Evolutionary conservation across 2,888 invertebrate species (phyloP), one percentile per base, ranked within the genome.

Genomic region (Leucania comma): DNA sequence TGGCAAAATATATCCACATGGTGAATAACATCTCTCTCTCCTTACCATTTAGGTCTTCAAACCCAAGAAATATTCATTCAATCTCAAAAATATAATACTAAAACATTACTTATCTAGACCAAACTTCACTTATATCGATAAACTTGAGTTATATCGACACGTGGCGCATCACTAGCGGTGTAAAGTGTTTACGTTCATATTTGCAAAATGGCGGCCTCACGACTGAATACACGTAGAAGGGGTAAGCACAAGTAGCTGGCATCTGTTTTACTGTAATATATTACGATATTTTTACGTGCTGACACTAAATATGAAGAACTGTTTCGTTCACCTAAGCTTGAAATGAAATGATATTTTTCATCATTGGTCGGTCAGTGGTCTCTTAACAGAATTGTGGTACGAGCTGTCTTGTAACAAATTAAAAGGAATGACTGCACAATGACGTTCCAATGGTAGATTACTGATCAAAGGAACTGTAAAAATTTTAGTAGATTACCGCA

Each of bases 121-220:
- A 58, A 8, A 32, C 48, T 22, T 14, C 51, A 77, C 14, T 42
- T 64, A 50, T 66, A 78, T 77, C 72, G 78, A 78, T 46, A 50
- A 5, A 70, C 54, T n/a, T 4, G 29, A n/a, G 14, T 50, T 32
- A 74, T 53, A 66, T 71, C 71, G 51, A 66, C 63, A 68, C 38
- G 26, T 48, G 69, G 57, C 54, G 8, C 87, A 77, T 59, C 86
- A 80, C 87, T 86, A 82, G 68, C 46, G 58, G 57, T 75, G 80
- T 85, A 87, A 84, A 87, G 78, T 86, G 81, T 86, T 88, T 87
- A 87, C 79, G 82, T 84, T 85, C 80, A 85, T 87, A 88, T 86
- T 86, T 86, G 80, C 87, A 86, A 88, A 89, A 89, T 87, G 86
- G 85, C 87, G 72, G 79, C 70, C 69, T 83, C 84, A 85, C 85